A percentile compares a stretch with the other conserved stretches of the same genome.
These are phyloP conservation scores for Chrysolophus pictus DNA, from an alignment of 2,797 vertebrate species.

Conservation along the genomic window DNA sequence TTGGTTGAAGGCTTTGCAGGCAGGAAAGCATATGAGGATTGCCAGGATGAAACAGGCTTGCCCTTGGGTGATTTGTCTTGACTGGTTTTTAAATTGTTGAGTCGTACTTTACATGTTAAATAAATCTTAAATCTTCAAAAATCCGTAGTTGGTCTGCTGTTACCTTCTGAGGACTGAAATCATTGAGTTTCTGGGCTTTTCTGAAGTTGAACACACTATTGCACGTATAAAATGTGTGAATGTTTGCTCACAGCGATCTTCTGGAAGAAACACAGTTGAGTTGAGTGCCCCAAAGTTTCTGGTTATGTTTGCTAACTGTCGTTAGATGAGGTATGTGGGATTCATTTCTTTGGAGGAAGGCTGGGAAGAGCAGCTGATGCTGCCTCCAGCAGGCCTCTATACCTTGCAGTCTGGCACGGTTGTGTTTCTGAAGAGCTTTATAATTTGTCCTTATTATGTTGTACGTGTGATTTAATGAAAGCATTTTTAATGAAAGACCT, in stretches of 20 bases:
- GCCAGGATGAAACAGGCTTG: neutral
- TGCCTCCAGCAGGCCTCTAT: neutral
- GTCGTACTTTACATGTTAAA: neutral
- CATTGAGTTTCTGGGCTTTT: neutral
- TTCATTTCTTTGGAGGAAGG: neutral
- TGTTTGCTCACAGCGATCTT: neutral
- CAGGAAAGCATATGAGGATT: neutral
- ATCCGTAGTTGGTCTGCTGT: neutral
- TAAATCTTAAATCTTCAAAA: neutral
- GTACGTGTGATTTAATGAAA: slow-evolving; percentile 30
- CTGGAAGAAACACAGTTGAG: neutral
- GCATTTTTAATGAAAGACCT: slow-evolving; percentile 20
- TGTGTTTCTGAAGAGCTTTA: slow-evolving; percentile 12
- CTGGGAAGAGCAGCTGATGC: neutral
- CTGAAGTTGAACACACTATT: neutral
- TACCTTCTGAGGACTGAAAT: neutral
- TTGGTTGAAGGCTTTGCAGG: neutral
- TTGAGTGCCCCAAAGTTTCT: too few species aligned
- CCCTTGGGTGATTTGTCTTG: neutral
- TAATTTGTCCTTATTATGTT: slow-evolving; percentile 33
- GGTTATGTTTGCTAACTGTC: neutral
- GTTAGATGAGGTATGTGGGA: neutral
- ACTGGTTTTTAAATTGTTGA: neutral
- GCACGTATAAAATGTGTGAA: fast-evolving
- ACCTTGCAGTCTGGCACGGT: neutral